Conservation (phyloP, 2,888 invertebrate genomes). For the Trichogramma dendrolimi region DNA sequence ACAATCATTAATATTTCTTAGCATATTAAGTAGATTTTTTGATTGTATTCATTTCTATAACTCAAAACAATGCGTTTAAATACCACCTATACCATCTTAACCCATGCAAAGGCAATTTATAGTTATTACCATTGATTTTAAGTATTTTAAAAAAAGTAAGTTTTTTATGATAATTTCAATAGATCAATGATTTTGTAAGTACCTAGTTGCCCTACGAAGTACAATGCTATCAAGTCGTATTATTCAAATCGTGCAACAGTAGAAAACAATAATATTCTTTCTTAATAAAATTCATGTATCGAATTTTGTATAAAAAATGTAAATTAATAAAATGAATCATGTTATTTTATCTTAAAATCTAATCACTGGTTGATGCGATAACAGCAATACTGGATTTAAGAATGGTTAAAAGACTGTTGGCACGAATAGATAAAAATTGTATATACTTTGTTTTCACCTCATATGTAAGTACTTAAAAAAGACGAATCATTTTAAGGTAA, state of each 20-base stretch:
- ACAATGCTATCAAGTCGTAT: conserved; percentile 16
- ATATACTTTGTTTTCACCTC: neutral
- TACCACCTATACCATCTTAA: too few species aligned
- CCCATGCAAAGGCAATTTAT: too few species aligned
- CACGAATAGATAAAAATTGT: conserved; percentile 17
- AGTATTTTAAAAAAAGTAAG: too few species aligned
- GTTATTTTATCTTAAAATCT: conserved; percentile 21
- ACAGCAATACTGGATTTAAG: conserved; percentile 11
- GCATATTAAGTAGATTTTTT: too few species aligned
- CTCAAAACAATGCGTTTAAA: too few species aligned
- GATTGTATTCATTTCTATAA: too few species aligned
- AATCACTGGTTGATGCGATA: conserved; percentile 26
- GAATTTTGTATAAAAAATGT: conserved; percentile 1
- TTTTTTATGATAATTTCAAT: conserved; percentile 2
- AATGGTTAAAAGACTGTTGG: conserved; percentile 27
- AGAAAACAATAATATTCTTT: conserved; percentile 16
- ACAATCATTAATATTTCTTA: too few species aligned
- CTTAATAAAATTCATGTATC: conserved; percentile 16
- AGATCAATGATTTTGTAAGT: conserved; percentile 22
- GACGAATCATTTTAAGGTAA: neutral
- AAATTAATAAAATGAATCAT: conserved; percentile 19
- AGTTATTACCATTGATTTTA: too few species aligned
- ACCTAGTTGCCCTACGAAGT: conserved; percentile 27
- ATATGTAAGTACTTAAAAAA: conserved; percentile 21
- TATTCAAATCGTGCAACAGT: conserved; percentile 6